Evolutionary conservation across 2,888 invertebrate species (phyloP).

Genomic region (Acleris holmiana): DNA sequence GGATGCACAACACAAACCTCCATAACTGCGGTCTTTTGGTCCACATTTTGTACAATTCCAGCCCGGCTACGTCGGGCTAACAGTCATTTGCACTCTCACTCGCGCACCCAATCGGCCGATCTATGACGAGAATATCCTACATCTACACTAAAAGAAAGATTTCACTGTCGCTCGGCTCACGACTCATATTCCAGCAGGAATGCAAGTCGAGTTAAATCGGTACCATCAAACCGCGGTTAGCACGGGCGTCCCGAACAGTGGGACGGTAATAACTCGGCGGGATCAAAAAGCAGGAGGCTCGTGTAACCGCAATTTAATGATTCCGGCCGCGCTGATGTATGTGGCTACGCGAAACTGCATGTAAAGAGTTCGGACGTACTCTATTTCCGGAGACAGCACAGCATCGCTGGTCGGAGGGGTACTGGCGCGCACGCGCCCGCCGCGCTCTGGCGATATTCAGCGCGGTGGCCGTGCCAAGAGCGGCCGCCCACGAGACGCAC

Average conservation of each 20-base stretch:
- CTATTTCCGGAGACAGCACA: constrained; percentile 85
- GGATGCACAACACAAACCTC: constrained; percentile 80
- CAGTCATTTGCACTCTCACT: constrained; percentile 83
- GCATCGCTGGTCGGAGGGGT: constrained; percentile 85
- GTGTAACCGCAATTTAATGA: constrained; percentile 71
- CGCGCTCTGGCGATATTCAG: constrained; percentile 70
- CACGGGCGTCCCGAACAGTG: constrained; percentile 33
- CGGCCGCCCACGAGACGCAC: constrained; percentile 35
- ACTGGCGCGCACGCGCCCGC: constrained; percentile 73
- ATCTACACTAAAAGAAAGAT: constrained; percentile 68
- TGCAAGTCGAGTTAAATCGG: constrained; percentile 65
- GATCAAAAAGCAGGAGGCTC: constrained; percentile 42
- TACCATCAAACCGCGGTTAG: constrained; percentile 63
- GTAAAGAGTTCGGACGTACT: constrained; percentile 71
- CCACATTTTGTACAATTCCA: constrained; percentile 79
- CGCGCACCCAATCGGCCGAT: constrained; percentile 77
- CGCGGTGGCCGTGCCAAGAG: constrained; percentile 68
- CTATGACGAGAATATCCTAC: constrained; percentile 67
- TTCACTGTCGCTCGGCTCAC: constrained; percentile 51
- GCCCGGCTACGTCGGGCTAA: constrained; percentile 74
- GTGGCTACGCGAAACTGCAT: constrained; percentile 64
- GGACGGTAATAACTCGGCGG: constrained; percentile 31
- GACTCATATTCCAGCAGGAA: constrained; percentile 64
- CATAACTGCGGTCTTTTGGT: constrained; percentile 79
- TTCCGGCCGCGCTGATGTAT: constrained; percentile 19